Percentiles rank a stretch among this genome's conserved stretches.
These are phyloP conservation scores for Machimus atricapillus DNA, from an alignment of 2,888 invertebrate genomes.

Conservation along the genomic window DNA sequence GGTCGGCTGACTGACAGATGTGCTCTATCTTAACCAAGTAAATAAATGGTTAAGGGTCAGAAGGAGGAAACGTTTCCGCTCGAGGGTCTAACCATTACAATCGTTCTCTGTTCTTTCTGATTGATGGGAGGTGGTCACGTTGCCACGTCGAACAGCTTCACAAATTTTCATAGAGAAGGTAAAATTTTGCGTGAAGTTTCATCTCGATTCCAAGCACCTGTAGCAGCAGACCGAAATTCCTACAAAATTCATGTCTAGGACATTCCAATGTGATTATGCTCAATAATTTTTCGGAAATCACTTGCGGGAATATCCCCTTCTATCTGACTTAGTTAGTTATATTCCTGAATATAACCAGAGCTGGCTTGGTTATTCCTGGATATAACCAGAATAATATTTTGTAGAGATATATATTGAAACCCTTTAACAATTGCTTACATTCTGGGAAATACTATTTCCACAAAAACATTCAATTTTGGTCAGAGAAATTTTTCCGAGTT, in stretches of 20 bases:
- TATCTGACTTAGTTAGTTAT: not conserved
- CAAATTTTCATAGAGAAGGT: not conserved
- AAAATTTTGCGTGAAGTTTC: not conserved
- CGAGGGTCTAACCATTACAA: not conserved
- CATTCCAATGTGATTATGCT: not conserved
- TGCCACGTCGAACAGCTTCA: not conserved
- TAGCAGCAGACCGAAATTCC: not conserved
- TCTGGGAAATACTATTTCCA: too few species aligned
- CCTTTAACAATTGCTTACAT: not conserved
- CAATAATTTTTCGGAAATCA: not conserved
- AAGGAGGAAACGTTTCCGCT: not conserved
- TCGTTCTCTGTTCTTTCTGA: not conserved
- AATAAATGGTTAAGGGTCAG: not conserved
- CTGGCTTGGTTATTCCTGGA: not conserved
- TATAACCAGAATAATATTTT: not conserved
- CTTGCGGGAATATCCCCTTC: not conserved
- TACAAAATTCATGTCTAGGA: not conserved
- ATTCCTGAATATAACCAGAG: not conserved
- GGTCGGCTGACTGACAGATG: not conserved
- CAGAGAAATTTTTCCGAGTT: too few species aligned
- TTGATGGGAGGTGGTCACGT: not conserved
- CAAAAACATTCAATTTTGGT: too few species aligned
- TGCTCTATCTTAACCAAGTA: not conserved
- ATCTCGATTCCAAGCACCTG: not conserved
- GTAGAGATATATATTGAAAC: not conserved